phyloP scores from a whole-genome alignment of 1,140 invertebrate genomes.

The Apocrypta bakeri region DNA sequence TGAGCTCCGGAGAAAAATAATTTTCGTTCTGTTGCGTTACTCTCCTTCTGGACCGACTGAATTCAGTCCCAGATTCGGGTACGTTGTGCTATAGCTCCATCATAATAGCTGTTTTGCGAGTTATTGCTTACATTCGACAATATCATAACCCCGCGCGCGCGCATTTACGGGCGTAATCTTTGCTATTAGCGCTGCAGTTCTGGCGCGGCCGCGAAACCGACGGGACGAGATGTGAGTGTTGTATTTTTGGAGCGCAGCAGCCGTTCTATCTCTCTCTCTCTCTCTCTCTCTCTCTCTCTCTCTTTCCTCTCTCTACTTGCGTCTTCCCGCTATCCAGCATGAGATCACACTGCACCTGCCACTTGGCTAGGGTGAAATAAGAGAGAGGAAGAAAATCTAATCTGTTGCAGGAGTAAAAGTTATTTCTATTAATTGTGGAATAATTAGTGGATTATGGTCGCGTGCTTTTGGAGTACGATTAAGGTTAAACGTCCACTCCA shows the following conservation, averaged over 20 bases:
- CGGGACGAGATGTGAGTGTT: not conserved
- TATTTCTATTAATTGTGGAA: not conserved
- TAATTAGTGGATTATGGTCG: too few species aligned
- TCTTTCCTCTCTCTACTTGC: not conserved
- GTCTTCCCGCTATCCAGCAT: too few species aligned
- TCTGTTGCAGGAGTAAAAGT: not conserved
- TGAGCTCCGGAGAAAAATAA: constrained; percentile 16
- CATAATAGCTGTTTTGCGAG: not conserved
- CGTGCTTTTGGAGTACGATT: not conserved
- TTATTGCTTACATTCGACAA: not conserved
- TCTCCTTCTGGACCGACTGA: not conserved
- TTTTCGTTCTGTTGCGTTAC: not conserved
- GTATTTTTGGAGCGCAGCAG: constrained; percentile 26
- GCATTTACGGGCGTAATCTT: constrained; percentile 19
- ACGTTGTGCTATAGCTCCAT: not conserved
- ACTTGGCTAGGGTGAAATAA: not conserved
- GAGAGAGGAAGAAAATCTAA: not conserved
- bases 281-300: not conserved
- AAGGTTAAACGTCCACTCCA: not conserved
- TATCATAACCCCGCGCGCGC: not conserved
- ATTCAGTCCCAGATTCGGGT: not conserved
- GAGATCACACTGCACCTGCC: not conserved
- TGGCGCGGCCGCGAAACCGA: not conserved
- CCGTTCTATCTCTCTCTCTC: not conserved
- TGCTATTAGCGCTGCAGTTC: not conserved